Conservation (phyloP, 2,113 vertebrate species). For the Antennarius striatus region DNA sequence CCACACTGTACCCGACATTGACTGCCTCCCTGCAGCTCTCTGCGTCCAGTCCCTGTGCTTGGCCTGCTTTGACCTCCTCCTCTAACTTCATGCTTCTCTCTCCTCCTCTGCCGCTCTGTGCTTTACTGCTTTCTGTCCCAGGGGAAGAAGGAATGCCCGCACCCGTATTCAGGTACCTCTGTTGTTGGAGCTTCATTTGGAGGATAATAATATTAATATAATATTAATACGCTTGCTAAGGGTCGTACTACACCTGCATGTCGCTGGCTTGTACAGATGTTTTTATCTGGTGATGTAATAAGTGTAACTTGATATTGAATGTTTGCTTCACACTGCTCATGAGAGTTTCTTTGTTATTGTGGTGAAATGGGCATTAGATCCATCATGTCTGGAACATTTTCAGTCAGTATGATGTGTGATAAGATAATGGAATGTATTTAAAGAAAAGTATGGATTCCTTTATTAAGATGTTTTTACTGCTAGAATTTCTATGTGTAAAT, state of each 20-base stretch:
- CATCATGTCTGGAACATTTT: too few relatives aligned
- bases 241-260: conserved; percentile 35
- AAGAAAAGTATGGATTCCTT: too few relatives aligned
- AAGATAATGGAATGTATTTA: too few relatives aligned
- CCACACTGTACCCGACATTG: conserved; percentile 26
- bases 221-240: conserved; percentile 8
- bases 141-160: conserved; percentile 99
- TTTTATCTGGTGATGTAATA: background rate
- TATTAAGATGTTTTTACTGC: conserved; percentile 1
- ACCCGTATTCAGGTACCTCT: conserved; percentile 95
- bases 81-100: conserved; percentile 87
- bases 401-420: too few relatives aligned
- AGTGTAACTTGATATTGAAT: background rate
- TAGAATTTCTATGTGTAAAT: background rate
- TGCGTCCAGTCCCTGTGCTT: conserved; percentile 34
- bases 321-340: conserved; percentile 4
- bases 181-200: conserved; percentile 5
- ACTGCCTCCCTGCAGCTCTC: conserved; percentile 39
- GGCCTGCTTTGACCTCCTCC: conserved; percentile 48
- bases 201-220: conserved; percentile 6
- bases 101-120: conserved; percentile 84
- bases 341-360: background rate
- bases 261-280: conserved; percentile 17
- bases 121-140: conserved; percentile 91
- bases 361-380: too few relatives aligned